Conservation (phyloP, 2,797 vertebrate species). For the Acestrorhynchus altus region DNA sequence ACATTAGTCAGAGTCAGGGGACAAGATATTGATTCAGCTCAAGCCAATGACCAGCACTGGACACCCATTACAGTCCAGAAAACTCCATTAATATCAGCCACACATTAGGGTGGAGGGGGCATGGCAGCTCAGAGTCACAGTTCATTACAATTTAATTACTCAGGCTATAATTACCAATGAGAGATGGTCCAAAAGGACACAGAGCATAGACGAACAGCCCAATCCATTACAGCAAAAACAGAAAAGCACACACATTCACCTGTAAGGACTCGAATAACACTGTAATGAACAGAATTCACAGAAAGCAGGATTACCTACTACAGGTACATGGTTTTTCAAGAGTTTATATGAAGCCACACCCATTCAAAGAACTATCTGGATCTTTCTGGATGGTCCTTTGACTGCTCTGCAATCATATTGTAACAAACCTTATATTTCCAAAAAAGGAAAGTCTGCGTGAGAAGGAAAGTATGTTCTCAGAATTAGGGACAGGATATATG, state of each 20-base stretch:
- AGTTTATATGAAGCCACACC: no score
- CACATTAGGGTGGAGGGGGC: conserved; percentile 1
- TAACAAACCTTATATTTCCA: no score
- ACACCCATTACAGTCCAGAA: neutral
- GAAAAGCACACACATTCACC: conserved; percentile 28
- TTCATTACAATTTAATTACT: conserved; percentile 34
- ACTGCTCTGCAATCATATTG: no score
- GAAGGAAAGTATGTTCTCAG: no score
- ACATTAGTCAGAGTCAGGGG: conserved; percentile 9
- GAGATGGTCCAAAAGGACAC: conserved; percentile 11
- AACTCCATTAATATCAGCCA: conserved; percentile 28
- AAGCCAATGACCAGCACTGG: conserved; percentile 1
- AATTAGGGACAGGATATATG: no score
- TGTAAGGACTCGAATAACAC: conserved; percentile 16
- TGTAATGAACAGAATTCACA: conserved; percentile 24
- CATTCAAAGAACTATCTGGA: no score
- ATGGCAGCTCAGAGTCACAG: conserved; percentile 6
- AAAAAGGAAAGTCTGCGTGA: no score
- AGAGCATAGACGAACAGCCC: conserved; percentile 21
- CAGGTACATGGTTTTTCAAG: neutral
- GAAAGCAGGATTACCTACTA: conserved; percentile 28
- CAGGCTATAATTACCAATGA: conserved; percentile 14
- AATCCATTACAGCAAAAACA: conserved; percentile 25
- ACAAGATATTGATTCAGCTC: neutral
- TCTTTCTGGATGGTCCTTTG: no score